These are phyloP conservation scores for Notothenia coriiceps DNA, from an alignment of 2,113 vertebrate genomes.

Conservation along the genomic window DNA sequence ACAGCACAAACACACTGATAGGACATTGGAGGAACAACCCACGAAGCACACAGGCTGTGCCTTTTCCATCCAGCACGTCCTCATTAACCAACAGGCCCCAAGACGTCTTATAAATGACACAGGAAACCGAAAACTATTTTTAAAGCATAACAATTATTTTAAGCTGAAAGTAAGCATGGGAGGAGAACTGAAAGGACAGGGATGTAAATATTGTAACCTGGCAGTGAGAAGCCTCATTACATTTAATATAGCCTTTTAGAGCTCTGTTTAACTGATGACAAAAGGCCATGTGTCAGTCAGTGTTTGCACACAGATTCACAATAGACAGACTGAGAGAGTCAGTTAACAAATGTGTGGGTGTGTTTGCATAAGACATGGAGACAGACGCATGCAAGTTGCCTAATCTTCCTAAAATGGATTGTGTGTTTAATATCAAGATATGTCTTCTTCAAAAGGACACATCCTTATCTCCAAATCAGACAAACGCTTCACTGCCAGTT, in stretches of 20 bases:
- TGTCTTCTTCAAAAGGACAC: not conserved
- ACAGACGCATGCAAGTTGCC: not conserved
- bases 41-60: not conserved
- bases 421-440: not conserved
- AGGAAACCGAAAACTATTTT: not conserved
- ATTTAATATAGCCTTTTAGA: constrained; percentile 67
- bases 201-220: constrained; percentile 44
- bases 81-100: constrained; percentile 9
- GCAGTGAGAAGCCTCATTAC: constrained; percentile 58
- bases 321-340: constrained; percentile 36
- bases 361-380: constrained; percentile 1
- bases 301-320: constrained; percentile 52
- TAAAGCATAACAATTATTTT: not conserved
- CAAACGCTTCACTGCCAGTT: not conserved
- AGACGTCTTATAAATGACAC: not conserved
- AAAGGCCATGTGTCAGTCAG: constrained; percentile 66
- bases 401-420: not conserved
- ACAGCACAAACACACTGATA: constrained; percentile 33
- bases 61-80: constrained; percentile 5
- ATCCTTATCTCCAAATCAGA: fast-evolving
- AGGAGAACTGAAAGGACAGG: constrained; percentile 7
- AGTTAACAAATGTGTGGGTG: not conserved
- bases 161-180: not conserved
- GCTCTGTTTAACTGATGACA: constrained; percentile 63
- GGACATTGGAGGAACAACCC: constrained; percentile 22